Percentiles rank a stretch among this genome's conserved stretches.
Conservation (phyloP, 2,113 vertebrate species). For the Pelobates fuscus region DNA sequence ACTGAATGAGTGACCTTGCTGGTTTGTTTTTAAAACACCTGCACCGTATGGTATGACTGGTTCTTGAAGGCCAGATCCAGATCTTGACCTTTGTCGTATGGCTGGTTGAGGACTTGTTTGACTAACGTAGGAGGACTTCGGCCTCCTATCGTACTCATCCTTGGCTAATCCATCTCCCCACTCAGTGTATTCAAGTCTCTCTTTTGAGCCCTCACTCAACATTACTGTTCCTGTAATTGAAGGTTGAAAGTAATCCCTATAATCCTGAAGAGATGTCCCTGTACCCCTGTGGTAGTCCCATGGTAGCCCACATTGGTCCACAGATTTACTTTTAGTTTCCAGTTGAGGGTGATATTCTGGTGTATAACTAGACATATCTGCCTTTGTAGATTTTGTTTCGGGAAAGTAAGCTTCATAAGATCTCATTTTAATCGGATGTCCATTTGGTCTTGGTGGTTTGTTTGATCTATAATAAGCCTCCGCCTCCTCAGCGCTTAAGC, state of each 20-base stretch:
- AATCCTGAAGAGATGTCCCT: conserved; percentile 80
- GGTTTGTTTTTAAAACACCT: conserved; percentile 83
- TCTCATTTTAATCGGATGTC: conserved; percentile 75
- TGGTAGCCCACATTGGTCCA: conserved; percentile 68
- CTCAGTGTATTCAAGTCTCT: conserved; percentile 84
- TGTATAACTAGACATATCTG: conserved; percentile 80
- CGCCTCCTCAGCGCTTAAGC: conserved; percentile 74
- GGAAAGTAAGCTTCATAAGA: conserved; percentile 80
- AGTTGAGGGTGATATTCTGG: conserved; percentile 84
- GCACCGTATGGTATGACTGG: conserved; percentile 82
- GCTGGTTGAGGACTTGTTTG: conserved; percentile 89
- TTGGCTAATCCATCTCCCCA: conserved; percentile 80
- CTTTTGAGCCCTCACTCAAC: conserved; percentile 78
- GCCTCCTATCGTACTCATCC: conserved; percentile 89
- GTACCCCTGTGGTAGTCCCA: conserved; percentile 74
- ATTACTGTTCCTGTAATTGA: conserved; percentile 79
- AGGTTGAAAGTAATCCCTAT: conserved; percentile 82
- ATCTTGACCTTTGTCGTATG: conserved; percentile 90
- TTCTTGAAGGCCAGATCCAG: conserved; percentile 94
- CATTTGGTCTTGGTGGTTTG: conserved; percentile 83
- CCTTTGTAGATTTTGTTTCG: conserved; percentile 81
- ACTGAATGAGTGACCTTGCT: conserved; percentile 89
- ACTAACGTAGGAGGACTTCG: conserved; percentile 89
- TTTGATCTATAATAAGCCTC: conserved; percentile 74
- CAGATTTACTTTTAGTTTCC: conserved; percentile 80